Evolutionary conservation across 2,888 invertebrate species (phyloP).

Genomic region (Helicoverpa assulta): DNA sequence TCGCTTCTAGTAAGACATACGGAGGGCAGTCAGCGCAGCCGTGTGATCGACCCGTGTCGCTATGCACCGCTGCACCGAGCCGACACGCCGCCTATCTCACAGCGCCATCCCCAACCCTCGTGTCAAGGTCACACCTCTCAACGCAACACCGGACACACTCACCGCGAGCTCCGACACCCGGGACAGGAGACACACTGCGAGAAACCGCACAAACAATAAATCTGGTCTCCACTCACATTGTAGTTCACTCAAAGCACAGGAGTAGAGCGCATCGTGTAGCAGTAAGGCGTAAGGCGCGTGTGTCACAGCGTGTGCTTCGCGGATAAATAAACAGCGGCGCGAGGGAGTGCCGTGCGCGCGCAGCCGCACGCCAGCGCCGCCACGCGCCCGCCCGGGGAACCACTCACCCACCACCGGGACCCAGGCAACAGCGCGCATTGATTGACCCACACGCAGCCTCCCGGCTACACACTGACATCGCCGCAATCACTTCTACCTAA

Average conservation of each 20-base stretch:
- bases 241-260: conserved; percentile 32
- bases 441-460: too few relatives aligned
- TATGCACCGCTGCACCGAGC: conserved; percentile 11
- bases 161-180: conserved; percentile 17
- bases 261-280: conserved; percentile 10
- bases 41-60: conserved; percentile 10
- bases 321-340: conserved; percentile 55
- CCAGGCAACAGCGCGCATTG: too few relatives aligned
- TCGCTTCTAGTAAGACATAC: too few relatives aligned
- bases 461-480: too few relatives aligned
- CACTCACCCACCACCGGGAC: neutral
- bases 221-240: conserved; percentile 37
- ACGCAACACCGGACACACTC: conserved; percentile 22
- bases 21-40: neutral
- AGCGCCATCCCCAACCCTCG: conserved; percentile 17
- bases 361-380: conserved; percentile 12
- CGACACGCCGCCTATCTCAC: conserved; percentile 21
- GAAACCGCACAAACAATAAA: neutral
- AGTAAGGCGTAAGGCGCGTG: conserved; percentile 37
- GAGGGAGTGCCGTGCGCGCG: conserved; percentile 52
- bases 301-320: conserved; percentile 12
- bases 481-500: too few relatives aligned
- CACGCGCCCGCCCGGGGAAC: conserved; percentile 21
- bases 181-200: neutral
- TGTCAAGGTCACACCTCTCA: conserved; percentile 47